phyloP scores from a whole-genome alignment of 2,888 invertebrate species.

The Volucella inflata region DNA sequence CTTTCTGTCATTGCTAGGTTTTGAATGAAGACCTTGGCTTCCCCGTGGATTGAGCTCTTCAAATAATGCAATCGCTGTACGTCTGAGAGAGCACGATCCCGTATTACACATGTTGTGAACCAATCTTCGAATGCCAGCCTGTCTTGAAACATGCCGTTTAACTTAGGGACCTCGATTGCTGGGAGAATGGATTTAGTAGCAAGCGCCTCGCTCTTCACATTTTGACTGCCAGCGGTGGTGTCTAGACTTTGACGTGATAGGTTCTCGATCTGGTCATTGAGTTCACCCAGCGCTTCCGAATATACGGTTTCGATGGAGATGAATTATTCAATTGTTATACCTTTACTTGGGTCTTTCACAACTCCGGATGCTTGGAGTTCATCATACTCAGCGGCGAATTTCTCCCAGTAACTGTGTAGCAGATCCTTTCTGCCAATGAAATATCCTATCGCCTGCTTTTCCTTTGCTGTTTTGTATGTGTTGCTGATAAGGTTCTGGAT shows the following conservation, averaged over 20 bases:
- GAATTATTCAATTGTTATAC: background rate
- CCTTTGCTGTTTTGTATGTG: slow-evolving; percentile 25
- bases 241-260: no score
- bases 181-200: slow-evolving; percentile 23
- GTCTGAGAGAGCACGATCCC: background rate
- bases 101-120: background rate
- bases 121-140: background rate
- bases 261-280: background rate
- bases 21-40: background rate
- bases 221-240: no score
- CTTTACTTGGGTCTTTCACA: no score
- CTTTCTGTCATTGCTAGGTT: background rate
- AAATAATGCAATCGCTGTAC: background rate
- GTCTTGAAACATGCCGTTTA: slow-evolving; percentile 39
- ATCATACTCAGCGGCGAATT: no score
- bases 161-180: slow-evolving; percentile 32
- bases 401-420: slow-evolving; percentile 2
- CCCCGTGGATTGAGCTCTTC: background rate
- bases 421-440: slow-evolving; percentile 13
- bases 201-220: no score
- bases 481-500: slow-evolving; percentile 27
- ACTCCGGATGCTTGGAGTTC: no score
- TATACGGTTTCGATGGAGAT: slow-evolving; percentile 2
- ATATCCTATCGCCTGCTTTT: slow-evolving; percentile 28
- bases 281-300: background rate